phyloP scores from a whole-genome alignment of 2,797 vertebrate species.

The Paratrypauchen microcephalus region DNA sequence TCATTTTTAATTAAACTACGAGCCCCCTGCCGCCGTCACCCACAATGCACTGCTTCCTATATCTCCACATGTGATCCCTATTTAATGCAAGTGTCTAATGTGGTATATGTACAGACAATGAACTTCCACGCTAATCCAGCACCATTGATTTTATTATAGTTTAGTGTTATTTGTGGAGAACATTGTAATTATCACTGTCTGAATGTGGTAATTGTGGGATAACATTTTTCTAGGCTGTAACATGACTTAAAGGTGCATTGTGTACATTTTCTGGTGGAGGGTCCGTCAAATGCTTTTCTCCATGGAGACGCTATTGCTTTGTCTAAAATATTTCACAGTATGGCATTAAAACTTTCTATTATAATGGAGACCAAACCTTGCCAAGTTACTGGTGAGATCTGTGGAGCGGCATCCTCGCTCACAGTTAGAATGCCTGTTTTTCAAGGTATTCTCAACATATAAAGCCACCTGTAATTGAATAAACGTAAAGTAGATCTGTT shows the following conservation, averaged over 20 bases:
- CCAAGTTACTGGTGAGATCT: no score
- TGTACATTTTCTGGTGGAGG: no score
- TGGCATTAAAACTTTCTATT: no score
- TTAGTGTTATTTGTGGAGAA: neutral
- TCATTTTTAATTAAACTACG: constrained; percentile 60
- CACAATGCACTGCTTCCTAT: constrained; percentile 15
- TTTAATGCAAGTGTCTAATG: constrained; percentile 31
- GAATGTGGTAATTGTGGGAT: neutral
- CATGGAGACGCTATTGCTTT: no score
- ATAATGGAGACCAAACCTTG: no score
- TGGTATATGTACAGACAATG: constrained; percentile 30
- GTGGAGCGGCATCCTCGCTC: no score
- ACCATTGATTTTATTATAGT: constrained; percentile 47
- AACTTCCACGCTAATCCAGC: constrained; percentile 33
- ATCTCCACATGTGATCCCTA: neutral
- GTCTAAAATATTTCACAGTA: no score
- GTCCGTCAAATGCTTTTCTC: no score
- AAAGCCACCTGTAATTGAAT: no score
- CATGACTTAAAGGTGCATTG: neutral
- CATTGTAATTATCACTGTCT: neutral
- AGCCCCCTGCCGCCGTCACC: constrained; percentile 19
- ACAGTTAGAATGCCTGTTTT: no score
- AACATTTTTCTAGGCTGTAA: neutral
- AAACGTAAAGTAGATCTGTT: no score
- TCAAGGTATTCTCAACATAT: no score